phyloP scores from a whole-genome alignment of 2,113 vertebrate species.

The Clarias gariepinus region DNA sequence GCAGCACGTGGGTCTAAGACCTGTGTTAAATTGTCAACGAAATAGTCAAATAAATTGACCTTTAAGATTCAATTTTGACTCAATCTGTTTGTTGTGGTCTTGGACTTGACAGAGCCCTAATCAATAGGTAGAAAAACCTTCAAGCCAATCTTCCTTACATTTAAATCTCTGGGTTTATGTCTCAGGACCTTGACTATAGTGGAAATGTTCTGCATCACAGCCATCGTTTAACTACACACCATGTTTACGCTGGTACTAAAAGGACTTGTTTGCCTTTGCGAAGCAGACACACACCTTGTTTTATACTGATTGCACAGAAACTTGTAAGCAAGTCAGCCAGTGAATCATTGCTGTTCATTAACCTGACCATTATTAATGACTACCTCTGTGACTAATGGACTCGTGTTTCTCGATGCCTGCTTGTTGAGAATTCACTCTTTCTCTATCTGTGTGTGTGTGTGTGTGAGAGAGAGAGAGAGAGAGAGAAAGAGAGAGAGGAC shows the following conservation, averaged over 20 bases:
- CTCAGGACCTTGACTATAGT: background rate
- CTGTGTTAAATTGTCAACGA: too few relatives aligned
- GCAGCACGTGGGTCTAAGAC: too few relatives aligned
- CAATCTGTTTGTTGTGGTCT: too few relatives aligned
- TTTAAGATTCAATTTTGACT: too few relatives aligned
- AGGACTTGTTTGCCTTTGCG: background rate
- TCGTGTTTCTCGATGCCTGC: slow-evolving; percentile 41
- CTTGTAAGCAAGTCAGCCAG: slow-evolving; percentile 5
- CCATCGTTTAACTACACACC: background rate
- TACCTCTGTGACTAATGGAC: slow-evolving; percentile 65
- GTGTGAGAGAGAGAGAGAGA: too few relatives aligned
- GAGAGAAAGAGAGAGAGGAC: too few relatives aligned
- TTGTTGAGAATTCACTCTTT: slow-evolving; percentile 13
- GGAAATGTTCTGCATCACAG: background rate
- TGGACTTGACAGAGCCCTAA: background rate
- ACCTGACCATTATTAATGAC: slow-evolving; percentile 64
- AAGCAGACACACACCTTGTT: background rate
- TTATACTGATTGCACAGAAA: slow-evolving; percentile 22
- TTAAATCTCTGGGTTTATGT: background rate
- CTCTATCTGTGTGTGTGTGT: background rate
- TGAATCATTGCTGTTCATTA: slow-evolving; percentile 59
- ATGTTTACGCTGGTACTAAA: background rate
- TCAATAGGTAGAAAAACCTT: background rate
- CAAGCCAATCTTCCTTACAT: background rate
- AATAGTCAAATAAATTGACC: too few relatives aligned